A percentile compares a stretch with the other conserved stretches of the same genome.
phyloP scores from a whole-genome alignment of 2,888 invertebrate species.

The Clanis bilineata region DNA sequence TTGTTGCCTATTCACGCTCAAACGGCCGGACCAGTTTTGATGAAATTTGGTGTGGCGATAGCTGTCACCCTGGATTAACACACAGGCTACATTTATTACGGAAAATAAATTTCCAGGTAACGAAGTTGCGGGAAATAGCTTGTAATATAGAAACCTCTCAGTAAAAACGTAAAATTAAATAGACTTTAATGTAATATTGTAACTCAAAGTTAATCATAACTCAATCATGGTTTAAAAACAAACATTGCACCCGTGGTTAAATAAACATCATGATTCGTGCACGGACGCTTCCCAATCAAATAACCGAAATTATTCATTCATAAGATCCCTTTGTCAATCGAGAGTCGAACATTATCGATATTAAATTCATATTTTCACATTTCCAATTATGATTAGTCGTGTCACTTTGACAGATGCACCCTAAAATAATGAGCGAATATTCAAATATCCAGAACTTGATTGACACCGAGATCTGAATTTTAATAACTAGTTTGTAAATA shows the following conservation, averaged over 20 bases:
- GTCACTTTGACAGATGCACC: constrained; percentile 53
- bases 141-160: no score
- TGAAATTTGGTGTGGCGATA: no score
- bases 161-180: no score
- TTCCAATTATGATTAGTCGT: constrained; percentile 65
- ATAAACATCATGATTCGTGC: constrained; percentile 57
- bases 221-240: background rate
- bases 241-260: constrained; percentile 12
- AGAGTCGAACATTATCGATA: constrained; percentile 51
- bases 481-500: constrained; percentile 20
- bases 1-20: no score
- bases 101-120: no score
- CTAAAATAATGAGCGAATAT: constrained; percentile 47
- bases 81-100: no score
- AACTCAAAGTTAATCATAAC: background rate
- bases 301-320: constrained; percentile 73
- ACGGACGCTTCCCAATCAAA: constrained; percentile 67
- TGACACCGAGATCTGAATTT: constrained; percentile 56
- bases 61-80: no score
- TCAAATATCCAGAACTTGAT: constrained; percentile 63
- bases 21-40: no score
- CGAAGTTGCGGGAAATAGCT: no score
- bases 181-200: no score
- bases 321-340: constrained; percentile 49
- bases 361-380: constrained; percentile 46